Conservation (phyloP, 1,140 invertebrate genomes). For the Heliconius hewitsoni region DNA sequence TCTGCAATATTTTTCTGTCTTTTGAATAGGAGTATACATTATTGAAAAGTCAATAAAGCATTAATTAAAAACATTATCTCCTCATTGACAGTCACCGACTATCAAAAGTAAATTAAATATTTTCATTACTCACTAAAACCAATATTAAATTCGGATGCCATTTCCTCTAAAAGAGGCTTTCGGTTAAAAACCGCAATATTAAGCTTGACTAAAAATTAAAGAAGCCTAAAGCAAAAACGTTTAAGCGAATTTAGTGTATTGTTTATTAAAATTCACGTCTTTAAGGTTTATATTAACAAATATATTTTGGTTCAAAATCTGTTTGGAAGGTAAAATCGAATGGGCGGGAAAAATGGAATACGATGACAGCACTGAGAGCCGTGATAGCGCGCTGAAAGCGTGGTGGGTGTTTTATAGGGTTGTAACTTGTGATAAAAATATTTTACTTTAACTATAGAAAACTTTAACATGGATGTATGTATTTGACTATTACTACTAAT, state of each 20-base stretch:
- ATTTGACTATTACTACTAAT: not conserved
- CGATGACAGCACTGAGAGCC: conserved; percentile 75
- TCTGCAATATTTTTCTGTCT: not conserved
- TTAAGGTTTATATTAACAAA: conserved; percentile 35
- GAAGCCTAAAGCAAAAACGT: conserved; percentile 19
- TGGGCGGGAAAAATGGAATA: conserved; percentile 76
- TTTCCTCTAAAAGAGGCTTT: conserved; percentile 67
- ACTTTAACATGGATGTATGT: not conserved
- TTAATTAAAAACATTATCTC: conserved; percentile 27
- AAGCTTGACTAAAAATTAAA: conserved; percentile 41
- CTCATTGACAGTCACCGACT: conserved; percentile 16
- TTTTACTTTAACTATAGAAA: no score
- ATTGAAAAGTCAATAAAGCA: not conserved
- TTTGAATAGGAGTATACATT: not conserved
- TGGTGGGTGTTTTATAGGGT: conserved; percentile 60
- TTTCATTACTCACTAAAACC: conserved; percentile 52
- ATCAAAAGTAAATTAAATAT: conserved; percentile 26
- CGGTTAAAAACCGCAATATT: conserved; percentile 76
- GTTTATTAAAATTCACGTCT: conserved; percentile 21
- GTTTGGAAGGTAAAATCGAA: conserved; percentile 35
- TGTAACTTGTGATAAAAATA: conserved; percentile 42
- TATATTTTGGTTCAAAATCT: conserved; percentile 34
- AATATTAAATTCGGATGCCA: conserved; percentile 71
- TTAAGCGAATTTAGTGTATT: conserved; percentile 22
- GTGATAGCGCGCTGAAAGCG: conserved; percentile 76